Evolutionary conservation across 2,113 vertebrate genomes (phyloP), one percentile per base, ranked within the genome.

Genomic region (Dermatemys mawii): DNA sequence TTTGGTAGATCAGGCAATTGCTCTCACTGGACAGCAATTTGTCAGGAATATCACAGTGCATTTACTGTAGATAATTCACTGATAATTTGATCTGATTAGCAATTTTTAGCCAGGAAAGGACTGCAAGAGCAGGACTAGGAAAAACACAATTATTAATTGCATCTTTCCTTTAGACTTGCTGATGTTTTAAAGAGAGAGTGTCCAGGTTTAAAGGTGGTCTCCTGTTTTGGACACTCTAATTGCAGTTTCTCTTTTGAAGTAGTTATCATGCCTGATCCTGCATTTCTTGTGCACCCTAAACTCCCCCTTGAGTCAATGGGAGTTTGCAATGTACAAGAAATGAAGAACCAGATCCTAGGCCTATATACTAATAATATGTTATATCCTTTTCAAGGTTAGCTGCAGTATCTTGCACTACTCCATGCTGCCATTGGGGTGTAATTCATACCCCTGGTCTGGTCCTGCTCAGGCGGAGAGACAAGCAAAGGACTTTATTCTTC

Each of bases 161-260:
- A 82, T 88, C 5, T 27, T 9, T 89, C 81, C 81, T 63, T 41
- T 86, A 13, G 19, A 41, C 78, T 86, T 80, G 6, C 1, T 63
- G 9, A 17, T 8, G 2, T 91, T 46, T 80, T 92, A 0, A 1
- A 83, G 70, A 75, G 13, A 38, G 84, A 76, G 35, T 53, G 51
- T 54, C 90, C 10, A 51, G 88, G 81, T 95, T 89, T 26, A 84
- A 38, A 87, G 13, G 11, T 55, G 35, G 5, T 60, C 90, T 96
- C 88, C 29, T 89, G 44, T 92, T 80, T 29, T 19, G 57, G 75
- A 63, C 27, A 35, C n/a, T 90, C 50, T 26, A 41, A 79, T 78
- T 27, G 48, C 70, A 95, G 35, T 19, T 24, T 32, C 16, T 6
- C 81, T 96, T 79, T 32, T 70, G 19, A 83, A 87, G 55, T 60